phyloP scores from a whole-genome alignment of 2,888 invertebrate genomes.

The Abscondita cerata region DNA sequence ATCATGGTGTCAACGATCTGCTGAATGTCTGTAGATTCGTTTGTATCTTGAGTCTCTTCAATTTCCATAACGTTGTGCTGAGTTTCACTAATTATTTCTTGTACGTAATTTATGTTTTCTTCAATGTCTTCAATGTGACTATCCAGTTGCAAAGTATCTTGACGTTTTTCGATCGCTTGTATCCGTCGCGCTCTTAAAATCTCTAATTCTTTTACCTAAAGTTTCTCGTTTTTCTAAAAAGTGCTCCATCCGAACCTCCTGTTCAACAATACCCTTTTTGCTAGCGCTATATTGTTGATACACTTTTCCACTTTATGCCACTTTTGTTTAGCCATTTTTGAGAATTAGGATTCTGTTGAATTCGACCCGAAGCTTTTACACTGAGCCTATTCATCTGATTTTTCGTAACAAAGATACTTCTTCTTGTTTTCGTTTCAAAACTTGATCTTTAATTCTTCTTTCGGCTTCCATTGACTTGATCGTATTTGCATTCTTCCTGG shows the following conservation, averaged over 20 bases:
- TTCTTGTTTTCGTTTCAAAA: constrained; percentile 88
- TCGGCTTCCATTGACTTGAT: constrained; percentile 90
- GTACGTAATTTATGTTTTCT: constrained; percentile 85
- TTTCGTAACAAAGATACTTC: constrained; percentile 83
- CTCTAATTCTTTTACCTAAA: constrained; percentile 71
- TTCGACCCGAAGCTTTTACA: constrained; percentile 73
- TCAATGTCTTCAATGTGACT: constrained; percentile 79
- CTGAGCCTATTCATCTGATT: constrained; percentile 69
- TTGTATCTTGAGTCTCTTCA: constrained; percentile 74
- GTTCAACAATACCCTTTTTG: constrained; percentile 81
- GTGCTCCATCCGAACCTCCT: constrained; percentile 89
- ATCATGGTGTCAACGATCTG: constrained; percentile 63
- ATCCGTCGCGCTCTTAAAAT: constrained; percentile 61
- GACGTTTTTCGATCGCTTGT: constrained; percentile 55
- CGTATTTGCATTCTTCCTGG: constrained; percentile 84
- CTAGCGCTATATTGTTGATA: constrained; percentile 81
- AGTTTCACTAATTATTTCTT: constrained; percentile 89
- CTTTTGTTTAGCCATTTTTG: constrained; percentile 76
- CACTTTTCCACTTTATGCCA: constrained; percentile 83
- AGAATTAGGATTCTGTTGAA: constrained; percentile 56
- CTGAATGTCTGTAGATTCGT: constrained; percentile 58
- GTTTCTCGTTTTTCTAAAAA: constrained; percentile 79
- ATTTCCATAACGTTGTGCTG: constrained; percentile 94
- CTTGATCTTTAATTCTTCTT: constrained; percentile 84
- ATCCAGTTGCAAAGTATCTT: constrained; percentile 66